phyloP scores from a whole-genome alignment of 2,113 vertebrate species.

The Grammomys dolichurus region DNA sequence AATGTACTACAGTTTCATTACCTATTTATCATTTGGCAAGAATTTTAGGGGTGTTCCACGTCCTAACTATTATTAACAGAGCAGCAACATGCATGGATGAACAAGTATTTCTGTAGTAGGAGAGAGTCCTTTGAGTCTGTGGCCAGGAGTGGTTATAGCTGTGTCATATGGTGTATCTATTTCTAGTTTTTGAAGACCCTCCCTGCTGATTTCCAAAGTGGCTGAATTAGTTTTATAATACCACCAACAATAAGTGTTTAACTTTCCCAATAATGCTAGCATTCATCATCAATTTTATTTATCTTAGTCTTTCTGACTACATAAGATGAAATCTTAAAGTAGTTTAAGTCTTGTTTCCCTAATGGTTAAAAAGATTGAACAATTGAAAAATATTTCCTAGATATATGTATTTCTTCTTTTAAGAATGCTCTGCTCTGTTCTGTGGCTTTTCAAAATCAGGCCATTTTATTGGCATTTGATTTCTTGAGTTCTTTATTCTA shows the following conservation, averaged over 20 bases:
- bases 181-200: neutral
- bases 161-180: neutral
- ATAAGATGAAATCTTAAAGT: neutral
- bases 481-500: neutral
- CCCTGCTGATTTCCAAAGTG: neutral
- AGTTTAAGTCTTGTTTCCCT: neutral
- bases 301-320: neutral
- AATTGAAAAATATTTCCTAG: neutral
- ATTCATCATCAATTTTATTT: neutral
- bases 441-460: neutral
- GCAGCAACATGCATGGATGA: neutral
- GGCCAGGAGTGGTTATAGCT: neutral
- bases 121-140: neutral
- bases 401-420: neutral
- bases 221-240: neutral
- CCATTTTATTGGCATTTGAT: neutral
- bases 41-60: neutral
- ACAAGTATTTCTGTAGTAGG: neutral
- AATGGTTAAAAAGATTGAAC: neutral
- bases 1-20: neutral
- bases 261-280: neutral
- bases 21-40: neutral
- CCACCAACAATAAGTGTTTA: neutral
- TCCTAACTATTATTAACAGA: neutral
- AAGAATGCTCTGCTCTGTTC: neutral